These are phyloP conservation scores for Dunckerocampus dactyliophorus DNA, from an alignment of 2,113 vertebrate genomes.

Conservation along the genomic window DNA sequence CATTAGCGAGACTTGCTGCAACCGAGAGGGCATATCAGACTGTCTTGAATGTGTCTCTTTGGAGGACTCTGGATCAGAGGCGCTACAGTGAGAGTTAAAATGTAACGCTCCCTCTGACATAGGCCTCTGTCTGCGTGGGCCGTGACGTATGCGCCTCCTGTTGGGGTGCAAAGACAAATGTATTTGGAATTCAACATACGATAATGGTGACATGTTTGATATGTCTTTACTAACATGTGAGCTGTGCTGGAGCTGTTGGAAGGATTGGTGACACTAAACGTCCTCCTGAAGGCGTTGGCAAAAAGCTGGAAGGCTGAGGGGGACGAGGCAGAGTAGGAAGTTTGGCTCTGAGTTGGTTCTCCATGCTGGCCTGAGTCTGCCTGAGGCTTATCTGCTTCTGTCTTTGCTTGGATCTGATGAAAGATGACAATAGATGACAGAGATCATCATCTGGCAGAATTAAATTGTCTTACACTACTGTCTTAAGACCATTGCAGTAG, in stretches of 20 bases:
- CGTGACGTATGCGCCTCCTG: slow-evolving; percentile 42
- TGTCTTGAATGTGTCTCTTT: slow-evolving; percentile 4
- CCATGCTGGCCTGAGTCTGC: slow-evolving; percentile 28
- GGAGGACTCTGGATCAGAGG: not conserved
- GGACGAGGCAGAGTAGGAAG: slow-evolving; percentile 14
- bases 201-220: not conserved
- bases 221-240: slow-evolving; percentile 43
- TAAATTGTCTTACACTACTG: slow-evolving; percentile 32
- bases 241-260: slow-evolving; percentile 38
- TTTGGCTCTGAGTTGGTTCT: slow-evolving; percentile 30
- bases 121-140: slow-evolving; percentile 42
- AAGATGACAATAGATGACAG: slow-evolving; percentile 23
- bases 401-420: slow-evolving; percentile 48
- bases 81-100: slow-evolving; percentile 35
- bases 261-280: slow-evolving; percentile 40
- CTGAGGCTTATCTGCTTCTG: slow-evolving; percentile 31
- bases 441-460: slow-evolving; percentile 22
- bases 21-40: slow-evolving; percentile 54
- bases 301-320: slow-evolving; percentile 60
- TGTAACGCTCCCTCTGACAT: slow-evolving; percentile 61
- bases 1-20: slow-evolving; percentile 64
- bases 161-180: not conserved
- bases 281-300: slow-evolving; percentile 63
- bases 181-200: not conserved
- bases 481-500: slow-evolving; percentile 1